Conservation (phyloP, 2,888 invertebrate species). For the Allolobophora icterica region DNA sequence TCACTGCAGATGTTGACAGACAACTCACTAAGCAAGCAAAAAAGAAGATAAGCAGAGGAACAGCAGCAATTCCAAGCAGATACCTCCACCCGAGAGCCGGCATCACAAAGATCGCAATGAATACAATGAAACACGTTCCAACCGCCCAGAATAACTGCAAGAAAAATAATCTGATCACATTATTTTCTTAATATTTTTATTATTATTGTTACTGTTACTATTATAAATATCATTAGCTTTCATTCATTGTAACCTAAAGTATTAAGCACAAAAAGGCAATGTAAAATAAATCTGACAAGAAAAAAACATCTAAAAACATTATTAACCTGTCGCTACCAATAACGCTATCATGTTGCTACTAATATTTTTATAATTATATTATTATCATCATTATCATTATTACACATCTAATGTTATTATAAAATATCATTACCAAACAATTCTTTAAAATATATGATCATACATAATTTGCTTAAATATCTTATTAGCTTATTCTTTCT, state of each 20-base stretch:
- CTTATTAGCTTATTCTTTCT: neutral
- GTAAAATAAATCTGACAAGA: neutral
- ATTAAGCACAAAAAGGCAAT: neutral
- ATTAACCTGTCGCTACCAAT: neutral
- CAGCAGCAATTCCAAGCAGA: conserved; percentile 87
- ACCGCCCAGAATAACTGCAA: conserved; percentile 84
- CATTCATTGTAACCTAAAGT: neutral
- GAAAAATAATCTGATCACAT: conserved; percentile 14
- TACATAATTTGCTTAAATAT: neutral
- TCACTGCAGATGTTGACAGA: neutral
- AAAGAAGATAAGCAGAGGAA: conserved; percentile 82
- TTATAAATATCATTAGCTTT: neutral
- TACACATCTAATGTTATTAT: neutral
- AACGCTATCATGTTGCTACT: neutral
- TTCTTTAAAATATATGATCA: neutral
- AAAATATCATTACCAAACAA: no score
- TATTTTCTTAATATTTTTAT: neutral
- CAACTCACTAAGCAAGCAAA: conserved; percentile 65
- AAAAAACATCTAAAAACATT: neutral
- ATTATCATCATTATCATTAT: neutral
- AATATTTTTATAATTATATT: neutral
- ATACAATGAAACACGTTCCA: conserved; percentile 90
- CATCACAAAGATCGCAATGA: conserved; percentile 87
- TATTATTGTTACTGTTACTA: neutral
- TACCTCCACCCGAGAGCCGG: conserved; percentile 89